phyloP scores from a whole-genome alignment of 2,797 vertebrate species.

The Echeneis naucrates region DNA sequence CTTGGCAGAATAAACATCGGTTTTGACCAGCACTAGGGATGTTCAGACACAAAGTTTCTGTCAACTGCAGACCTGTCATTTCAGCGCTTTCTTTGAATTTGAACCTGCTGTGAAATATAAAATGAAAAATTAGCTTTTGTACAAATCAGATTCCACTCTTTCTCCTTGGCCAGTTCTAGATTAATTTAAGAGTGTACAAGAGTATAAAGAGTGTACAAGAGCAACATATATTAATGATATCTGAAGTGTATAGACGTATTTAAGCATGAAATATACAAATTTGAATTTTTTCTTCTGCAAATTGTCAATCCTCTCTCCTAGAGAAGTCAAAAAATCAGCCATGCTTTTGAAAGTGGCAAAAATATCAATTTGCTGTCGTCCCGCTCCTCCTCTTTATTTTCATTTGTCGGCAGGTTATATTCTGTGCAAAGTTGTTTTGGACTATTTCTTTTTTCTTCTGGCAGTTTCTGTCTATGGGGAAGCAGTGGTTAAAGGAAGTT shows the following conservation, averaged over 20 bases:
- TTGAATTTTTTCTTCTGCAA: no score
- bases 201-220: no score
- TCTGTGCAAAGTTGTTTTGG: conserved; percentile 7
- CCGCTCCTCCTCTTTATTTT: not conserved
- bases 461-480: conserved; percentile 17
- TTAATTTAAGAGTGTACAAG: conserved; percentile 9
- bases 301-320: not conserved
- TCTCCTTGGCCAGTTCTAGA: not conserved
- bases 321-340: not conserved
- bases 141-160: not conserved
- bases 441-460: conserved; percentile 13
- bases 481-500: conserved; percentile 39
- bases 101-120: not conserved
- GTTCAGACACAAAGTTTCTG: conserved; percentile 21
- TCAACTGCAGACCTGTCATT: not conserved
- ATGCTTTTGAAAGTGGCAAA: not conserved
- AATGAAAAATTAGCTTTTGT: not conserved
- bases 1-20: conserved; percentile 35
- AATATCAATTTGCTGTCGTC: not conserved
- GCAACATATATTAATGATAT: not conserved
- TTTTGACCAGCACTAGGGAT: conserved; percentile 16
- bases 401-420: not conserved
- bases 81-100: not conserved
- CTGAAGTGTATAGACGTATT: not conserved
- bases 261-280: no score